Percentiles rank a stretch among this genome's conserved stretches.
Evolutionary conservation across 2,888 invertebrate species (phyloP).

Genomic region (Tenthredo amoena): DNA sequence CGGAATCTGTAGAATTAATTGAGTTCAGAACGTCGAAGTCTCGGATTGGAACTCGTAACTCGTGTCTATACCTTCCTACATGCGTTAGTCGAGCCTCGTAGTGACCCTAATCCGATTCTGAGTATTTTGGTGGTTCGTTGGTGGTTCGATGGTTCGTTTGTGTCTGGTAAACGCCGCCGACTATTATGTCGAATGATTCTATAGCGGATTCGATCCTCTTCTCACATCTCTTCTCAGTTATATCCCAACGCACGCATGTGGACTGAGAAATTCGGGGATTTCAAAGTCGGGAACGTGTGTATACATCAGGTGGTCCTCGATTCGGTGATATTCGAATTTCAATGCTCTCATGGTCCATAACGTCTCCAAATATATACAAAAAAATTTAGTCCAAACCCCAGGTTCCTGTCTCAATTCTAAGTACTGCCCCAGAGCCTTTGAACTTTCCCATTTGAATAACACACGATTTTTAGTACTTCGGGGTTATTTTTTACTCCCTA

Average conservation of each 20-base stretch:
- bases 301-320: too few relatives aligned
- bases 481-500: too few relatives aligned
- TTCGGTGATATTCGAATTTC: too few relatives aligned
- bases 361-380: too few relatives aligned
- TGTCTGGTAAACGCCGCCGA: slow-evolving; percentile 33
- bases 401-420: too few relatives aligned
- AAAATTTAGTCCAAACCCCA: too few relatives aligned
- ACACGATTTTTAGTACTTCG: too few relatives aligned
- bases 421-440: too few relatives aligned
- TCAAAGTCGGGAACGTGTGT: not conserved
- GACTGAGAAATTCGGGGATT: not conserved
- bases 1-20: slow-evolving; percentile 13
- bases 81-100: not conserved
- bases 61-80: not conserved
- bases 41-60: slow-evolving; percentile 1
- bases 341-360: too few relatives aligned
- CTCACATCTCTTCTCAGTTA: not conserved
- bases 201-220: not conserved
- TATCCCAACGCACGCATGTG: not conserved
- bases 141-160: slow-evolving; percentile 23
- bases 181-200: not conserved
- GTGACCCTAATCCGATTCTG: slow-evolving; percentile 29
- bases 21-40: not conserved
- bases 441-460: too few relatives aligned
- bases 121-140: slow-evolving; percentile 30